These are phyloP conservation scores for Eulemur rubriventer DNA, from an alignment of 2,797 vertebrate species.

Conservation along the genomic window DNA sequence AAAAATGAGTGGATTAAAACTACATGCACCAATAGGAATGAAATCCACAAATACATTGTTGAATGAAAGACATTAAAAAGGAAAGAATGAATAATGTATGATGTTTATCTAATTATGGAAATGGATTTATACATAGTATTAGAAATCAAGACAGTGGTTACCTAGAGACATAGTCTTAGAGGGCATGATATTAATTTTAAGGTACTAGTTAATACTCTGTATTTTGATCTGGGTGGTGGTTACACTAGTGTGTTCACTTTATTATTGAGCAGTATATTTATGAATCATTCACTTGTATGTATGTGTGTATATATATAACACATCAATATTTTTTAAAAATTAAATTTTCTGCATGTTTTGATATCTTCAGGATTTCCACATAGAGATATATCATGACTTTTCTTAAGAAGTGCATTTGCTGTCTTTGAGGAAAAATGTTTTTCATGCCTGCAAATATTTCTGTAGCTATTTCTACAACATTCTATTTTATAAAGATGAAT, in stretches of 20 bases:
- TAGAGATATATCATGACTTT: neutral
- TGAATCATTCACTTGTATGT: neutral
- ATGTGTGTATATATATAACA: neutral
- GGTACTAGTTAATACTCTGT: neutral
- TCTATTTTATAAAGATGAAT: neutral
- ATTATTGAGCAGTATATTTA: neutral
- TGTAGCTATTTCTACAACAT: neutral
- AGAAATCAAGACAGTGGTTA: neutral
- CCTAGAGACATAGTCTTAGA: neutral
- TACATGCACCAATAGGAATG: neutral
- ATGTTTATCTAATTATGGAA: neutral
- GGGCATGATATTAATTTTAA: neutral
- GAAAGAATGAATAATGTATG: neutral
- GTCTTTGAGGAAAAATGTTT: neutral
- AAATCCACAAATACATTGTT: neutral
- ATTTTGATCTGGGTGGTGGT: neutral
- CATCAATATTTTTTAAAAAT: constrained; percentile 2
- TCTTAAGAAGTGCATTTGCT: neutral
- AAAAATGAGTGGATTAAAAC: neutral
- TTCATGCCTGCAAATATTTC: neutral
- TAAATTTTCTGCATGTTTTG: neutral
- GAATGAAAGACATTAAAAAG: neutral
- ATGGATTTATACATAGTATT: neutral
- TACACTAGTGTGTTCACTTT: neutral
- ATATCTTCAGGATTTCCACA: neutral